These are phyloP conservation scores for Pipistrellus pygmaeus DNA, from an alignment of 2,797 vertebrate genomes.

Conservation along the genomic window DNA sequence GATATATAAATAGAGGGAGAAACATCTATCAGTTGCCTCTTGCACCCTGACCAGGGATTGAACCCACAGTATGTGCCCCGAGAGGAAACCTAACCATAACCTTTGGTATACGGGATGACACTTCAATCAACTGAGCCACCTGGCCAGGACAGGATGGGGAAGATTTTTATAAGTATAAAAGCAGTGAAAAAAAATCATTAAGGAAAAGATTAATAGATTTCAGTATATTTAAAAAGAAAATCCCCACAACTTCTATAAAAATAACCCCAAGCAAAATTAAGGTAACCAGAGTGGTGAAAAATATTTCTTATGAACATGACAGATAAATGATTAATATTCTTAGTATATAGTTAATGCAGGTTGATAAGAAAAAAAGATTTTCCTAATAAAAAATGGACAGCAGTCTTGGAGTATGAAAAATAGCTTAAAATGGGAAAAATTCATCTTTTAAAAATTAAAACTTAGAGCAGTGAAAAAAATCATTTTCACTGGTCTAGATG, in stretches of 20 bases:
- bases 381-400: conserved; percentile 26
- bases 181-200: neutral
- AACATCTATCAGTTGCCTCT: neutral
- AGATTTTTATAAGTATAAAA: conserved; percentile 36
- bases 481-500: neutral
- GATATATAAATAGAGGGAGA: neutral
- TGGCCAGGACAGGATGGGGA: neutral
- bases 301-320: conserved; percentile 9
- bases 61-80: neutral
- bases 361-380: conserved; percentile 60
- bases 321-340: conserved; percentile 52
- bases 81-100: neutral
- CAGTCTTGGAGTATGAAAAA: neutral
- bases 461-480: conserved; percentile 37
- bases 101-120: neutral
- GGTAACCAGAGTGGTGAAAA: conserved; percentile 15
- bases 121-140: neutral
- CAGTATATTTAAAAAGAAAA: conserved; percentile 32
- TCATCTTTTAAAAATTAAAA: conserved; percentile 51
- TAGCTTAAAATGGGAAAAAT: conserved; percentile 42
- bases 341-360: conserved; percentile 46
- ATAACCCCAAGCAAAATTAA: conserved; percentile 21
- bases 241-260: neutral
- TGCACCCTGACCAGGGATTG: neutral
- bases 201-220: neutral